Evolutionary conservation across 2,888 invertebrate species (phyloP).

Genomic region (Drosophila melanocephala): DNA sequence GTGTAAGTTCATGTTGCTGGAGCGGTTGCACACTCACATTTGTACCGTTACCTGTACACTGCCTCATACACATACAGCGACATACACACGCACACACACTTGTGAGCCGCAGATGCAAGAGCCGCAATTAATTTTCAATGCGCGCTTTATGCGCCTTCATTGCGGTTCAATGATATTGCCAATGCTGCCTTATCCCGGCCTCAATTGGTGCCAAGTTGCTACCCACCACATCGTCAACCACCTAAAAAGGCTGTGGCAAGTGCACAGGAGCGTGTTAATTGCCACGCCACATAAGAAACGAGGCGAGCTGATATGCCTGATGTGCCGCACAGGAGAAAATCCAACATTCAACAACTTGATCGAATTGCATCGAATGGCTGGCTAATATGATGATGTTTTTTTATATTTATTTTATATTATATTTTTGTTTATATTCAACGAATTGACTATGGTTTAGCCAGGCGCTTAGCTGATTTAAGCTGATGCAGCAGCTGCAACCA

Average conservation of each 20-base stretch:
- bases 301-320: conserved; percentile 10
- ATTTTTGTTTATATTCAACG: conserved; percentile 2
- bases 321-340: not conserved
- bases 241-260: conserved; percentile 31
- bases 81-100: conserved; percentile 13
- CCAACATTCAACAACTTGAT: conserved; percentile 37
- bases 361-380: conserved; percentile 23
- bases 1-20: conserved; percentile 27
- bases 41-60: conserved; percentile 19
- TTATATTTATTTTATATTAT: not conserved
- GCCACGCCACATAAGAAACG: conserved; percentile 49
- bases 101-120: conserved; percentile 14
- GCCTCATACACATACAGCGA: not conserved
- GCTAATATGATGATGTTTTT: not conserved
- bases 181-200: conserved; percentile 35
- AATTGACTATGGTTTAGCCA: not conserved
- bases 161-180: conserved; percentile 55
- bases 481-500: not conserved
- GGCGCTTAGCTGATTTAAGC: not conserved
- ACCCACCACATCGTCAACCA: not conserved
- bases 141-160: conserved; percentile 70
- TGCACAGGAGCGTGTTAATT: conserved; percentile 69
- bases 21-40: conserved; percentile 32
- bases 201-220: conserved; percentile 26
- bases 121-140: conserved; percentile 80